Conservation (phyloP, 2,113 vertebrate species). For the Ochotona princeps region DNA sequence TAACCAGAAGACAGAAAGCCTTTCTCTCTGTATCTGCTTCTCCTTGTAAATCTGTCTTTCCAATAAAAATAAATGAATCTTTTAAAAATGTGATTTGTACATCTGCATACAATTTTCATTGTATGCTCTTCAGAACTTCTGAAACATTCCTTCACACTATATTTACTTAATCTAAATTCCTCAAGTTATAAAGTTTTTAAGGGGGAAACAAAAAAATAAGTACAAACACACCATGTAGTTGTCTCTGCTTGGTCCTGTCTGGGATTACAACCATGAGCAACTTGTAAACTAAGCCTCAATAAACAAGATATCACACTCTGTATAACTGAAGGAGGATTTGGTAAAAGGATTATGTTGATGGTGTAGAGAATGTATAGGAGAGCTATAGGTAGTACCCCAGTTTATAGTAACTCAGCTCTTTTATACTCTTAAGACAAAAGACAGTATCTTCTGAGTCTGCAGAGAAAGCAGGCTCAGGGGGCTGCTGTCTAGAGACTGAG, state of each 20-base stretch:
- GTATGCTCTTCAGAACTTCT: neutral
- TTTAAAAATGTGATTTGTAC: too few species aligned
- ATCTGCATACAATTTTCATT: neutral
- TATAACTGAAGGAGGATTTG: neutral
- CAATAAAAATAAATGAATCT: too few species aligned
- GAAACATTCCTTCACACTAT: neutral
- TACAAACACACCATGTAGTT: neutral
- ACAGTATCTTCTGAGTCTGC: neutral
- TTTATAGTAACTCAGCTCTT: neutral
- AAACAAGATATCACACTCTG: neutral
- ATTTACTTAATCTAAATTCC: neutral
- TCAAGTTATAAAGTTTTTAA: neutral
- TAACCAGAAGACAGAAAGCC: too few species aligned
- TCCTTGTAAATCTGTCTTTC: too few species aligned
- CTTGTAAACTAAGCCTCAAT: neutral
- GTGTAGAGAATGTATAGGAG: neutral
- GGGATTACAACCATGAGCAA: neutral
- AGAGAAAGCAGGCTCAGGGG: neutral
- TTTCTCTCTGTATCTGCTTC: too few species aligned
- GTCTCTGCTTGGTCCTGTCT: neutral
- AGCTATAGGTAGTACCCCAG: neutral
- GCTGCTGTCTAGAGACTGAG: neutral
- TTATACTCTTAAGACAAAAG: neutral
- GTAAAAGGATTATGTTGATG: neutral
- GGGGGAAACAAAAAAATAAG: neutral